Conservation (phyloP, 2,113 vertebrate species). For the Bathybates hornii region DNA sequence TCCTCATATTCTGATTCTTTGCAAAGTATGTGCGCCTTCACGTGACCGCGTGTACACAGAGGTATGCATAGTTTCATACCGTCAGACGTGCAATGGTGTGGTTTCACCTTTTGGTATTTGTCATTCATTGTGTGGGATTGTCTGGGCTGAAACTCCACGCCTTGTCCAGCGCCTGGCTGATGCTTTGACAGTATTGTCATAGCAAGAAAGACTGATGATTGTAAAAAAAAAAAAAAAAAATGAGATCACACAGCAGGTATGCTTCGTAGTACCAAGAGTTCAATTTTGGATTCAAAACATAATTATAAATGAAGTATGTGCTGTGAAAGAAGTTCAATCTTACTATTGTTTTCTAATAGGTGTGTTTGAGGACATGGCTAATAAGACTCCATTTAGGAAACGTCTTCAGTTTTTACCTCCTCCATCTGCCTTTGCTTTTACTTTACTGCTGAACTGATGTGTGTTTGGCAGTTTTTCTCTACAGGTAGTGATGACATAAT, state of each 20-base stretch:
- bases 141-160: conserved; percentile 33
- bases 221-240: background rate
- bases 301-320: background rate
- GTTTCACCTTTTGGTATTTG: background rate
- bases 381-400: conserved; percentile 16
- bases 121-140: background rate
- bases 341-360: background rate
- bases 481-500: background rate
- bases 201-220: background rate
- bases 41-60: background rate
- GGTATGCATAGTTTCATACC: background rate
- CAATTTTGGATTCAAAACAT: background rate
- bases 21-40: background rate
- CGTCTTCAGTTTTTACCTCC: background rate
- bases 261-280: background rate
- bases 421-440: background rate
- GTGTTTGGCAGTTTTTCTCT: background rate
- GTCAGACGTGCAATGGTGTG: background rate
- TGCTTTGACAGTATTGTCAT: conserved; percentile 20
- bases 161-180: background rate
- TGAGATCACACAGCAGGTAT: conserved; percentile 25
- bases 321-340: background rate
- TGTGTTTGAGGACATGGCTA: background rate
- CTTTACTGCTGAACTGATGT: background rate
- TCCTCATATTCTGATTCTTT: background rate